Evolutionary conservation across 2,888 invertebrate genomes (phyloP).

Genomic region (Euspilapteryx auroguttella): DNA sequence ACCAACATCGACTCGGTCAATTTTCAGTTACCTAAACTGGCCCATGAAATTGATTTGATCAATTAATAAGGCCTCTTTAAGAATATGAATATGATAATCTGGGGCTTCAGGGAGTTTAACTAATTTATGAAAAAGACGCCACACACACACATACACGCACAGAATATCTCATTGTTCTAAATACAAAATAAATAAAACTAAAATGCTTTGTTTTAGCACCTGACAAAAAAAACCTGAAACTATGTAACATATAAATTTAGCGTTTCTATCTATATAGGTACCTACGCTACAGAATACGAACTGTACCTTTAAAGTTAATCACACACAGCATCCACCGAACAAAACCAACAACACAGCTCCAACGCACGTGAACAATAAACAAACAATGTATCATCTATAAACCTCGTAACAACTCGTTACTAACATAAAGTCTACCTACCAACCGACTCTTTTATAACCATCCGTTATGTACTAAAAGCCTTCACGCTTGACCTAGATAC

Average conservation of each 20-base stretch:
- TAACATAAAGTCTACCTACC: too few species aligned
- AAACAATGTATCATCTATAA: too few species aligned
- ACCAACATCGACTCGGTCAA: too few species aligned
- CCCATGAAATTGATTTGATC: too few species aligned
- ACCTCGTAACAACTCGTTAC: too few species aligned
- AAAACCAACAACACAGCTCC: not conserved
- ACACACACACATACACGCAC: not conserved
- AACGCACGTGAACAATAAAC: not conserved
- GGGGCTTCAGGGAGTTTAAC: not conserved
- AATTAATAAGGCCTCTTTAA: not conserved
- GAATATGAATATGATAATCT: not conserved
- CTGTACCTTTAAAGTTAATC: too few species aligned
- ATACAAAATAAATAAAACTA: not conserved
- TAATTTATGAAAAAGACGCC: not conserved
- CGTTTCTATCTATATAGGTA: too few species aligned
- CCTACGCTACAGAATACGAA: too few species aligned
- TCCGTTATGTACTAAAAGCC: not conserved
- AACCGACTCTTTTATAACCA: not conserved
- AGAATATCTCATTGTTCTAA: not conserved
- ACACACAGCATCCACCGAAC: not conserved
- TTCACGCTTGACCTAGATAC: slow-evolving; percentile 16
- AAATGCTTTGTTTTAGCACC: not conserved
- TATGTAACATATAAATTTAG: too few species aligned
- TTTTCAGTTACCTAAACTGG: too few species aligned
- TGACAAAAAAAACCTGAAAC: too few species aligned